A percentile compares a stretch with the other conserved stretches of the same genome.
phyloP scores from a whole-genome alignment of 1,140 invertebrate genomes.

The Neoseiulus cucumeris region DNA sequence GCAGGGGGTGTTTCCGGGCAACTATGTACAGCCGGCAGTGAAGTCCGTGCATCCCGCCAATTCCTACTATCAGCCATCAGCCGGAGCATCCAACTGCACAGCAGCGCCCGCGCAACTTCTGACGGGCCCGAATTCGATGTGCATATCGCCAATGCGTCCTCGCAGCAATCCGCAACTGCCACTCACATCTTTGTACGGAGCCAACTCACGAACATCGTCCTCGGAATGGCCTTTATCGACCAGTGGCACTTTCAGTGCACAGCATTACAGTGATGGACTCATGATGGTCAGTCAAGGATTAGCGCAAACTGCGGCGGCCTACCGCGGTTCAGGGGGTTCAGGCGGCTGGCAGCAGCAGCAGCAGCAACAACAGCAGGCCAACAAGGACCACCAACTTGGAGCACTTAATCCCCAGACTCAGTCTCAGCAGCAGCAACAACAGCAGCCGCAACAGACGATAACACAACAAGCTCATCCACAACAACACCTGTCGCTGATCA shows the following conservation, averaged over 20 bases:
- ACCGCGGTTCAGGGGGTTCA: not conserved
- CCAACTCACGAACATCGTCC: not conserved
- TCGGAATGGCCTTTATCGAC: slow-evolving; percentile 9
- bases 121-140: not conserved
- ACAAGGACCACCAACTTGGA: slow-evolving; percentile 11
- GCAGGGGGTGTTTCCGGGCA: slow-evolving; percentile 82
- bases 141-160: slow-evolving; percentile 3
- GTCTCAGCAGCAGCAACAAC: no score
- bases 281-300: no score
- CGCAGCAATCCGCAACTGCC: slow-evolving; percentile 6
- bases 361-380: not conserved
- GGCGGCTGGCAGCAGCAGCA: no score
- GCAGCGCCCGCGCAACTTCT: slow-evolving; percentile 13
- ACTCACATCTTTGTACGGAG: not conserved
- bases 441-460: slow-evolving; percentile 7
- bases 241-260: not conserved
- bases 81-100: slow-evolving; percentile 10
- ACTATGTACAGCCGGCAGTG: slow-evolving; percentile 63
- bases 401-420: slow-evolving; percentile 9
- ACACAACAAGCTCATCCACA: not conserved
- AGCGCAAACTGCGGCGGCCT: no score
- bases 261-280: not conserved
- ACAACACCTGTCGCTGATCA: slow-evolving; percentile 38
- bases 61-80: slow-evolving; percentile 11
- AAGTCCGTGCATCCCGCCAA: slow-evolving; percentile 23